Percentiles rank a stretch among this genome's conserved stretches.
phyloP scores from a whole-genome alignment of 2,888 invertebrate species.

The Pyrochroa serraticornis region DNA sequence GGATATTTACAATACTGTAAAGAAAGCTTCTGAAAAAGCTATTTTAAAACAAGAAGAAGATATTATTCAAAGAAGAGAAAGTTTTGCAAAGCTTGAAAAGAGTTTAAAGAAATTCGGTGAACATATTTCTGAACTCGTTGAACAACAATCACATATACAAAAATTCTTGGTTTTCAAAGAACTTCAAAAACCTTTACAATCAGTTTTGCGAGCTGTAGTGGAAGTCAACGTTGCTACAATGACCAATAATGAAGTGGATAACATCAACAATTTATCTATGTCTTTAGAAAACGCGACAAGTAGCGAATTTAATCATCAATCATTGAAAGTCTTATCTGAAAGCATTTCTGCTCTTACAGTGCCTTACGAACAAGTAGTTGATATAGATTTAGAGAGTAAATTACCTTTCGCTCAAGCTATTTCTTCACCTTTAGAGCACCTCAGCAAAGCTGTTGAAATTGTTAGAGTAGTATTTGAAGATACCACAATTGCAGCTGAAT shows the following conservation, averaged over 20 bases:
- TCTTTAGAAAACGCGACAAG: constrained; percentile 38
- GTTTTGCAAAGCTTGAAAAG: constrained; percentile 17
- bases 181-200: constrained; percentile 47
- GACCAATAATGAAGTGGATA: constrained; percentile 37
- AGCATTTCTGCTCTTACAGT: constrained; percentile 28
- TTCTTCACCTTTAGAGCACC: constrained; percentile 38
- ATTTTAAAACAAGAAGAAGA: constrained; percentile 31
- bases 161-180: constrained; percentile 43
- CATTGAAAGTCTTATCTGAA: constrained; percentile 39
- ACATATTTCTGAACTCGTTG: constrained; percentile 32
- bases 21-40: constrained; percentile 45
- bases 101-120: constrained; percentile 38
- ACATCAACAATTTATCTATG: constrained; percentile 42
- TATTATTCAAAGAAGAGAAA: constrained; percentile 20
- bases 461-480: constrained; percentile 42
- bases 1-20: constrained; percentile 48
- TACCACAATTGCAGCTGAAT: constrained; percentile 38
- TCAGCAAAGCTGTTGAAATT: constrained; percentile 44
- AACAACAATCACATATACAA: constrained; percentile 28
- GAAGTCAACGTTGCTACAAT: constrained; percentile 28
- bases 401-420: constrained; percentile 38
- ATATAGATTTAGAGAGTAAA: constrained; percentile 14
- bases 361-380: constrained; percentile 28
- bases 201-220: constrained; percentile 38
- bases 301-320: constrained; percentile 38